phyloP scores from a whole-genome alignment of 2,797 vertebrate species.

The Sandelia bainsii region DNA sequence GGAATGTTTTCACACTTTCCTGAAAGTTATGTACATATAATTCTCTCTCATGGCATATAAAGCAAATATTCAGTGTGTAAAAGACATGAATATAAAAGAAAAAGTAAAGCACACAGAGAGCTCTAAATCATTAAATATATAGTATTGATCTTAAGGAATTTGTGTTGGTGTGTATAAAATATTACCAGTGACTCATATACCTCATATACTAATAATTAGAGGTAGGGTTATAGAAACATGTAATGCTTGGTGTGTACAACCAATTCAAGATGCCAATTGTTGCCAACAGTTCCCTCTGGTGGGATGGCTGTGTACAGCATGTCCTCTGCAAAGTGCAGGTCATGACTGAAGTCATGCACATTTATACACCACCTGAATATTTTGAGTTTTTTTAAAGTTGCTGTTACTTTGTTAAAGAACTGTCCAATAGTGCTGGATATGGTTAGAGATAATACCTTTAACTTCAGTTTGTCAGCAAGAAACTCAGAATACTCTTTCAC shows the following conservation, averaged over 20 bases:
- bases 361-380: not conserved
- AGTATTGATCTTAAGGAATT: conserved; percentile 46
- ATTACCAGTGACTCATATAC: conserved; percentile 64
- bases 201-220: conserved; percentile 56
- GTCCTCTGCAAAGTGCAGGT: conserved; percentile 38
- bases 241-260: conserved; percentile 58
- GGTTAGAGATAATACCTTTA: not conserved
- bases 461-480: not conserved
- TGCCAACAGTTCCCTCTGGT: conserved; percentile 56
- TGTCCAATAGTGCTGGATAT: not conserved
- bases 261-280: conserved; percentile 50
- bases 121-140: conserved; percentile 57
- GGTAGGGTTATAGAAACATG: conserved; percentile 69
- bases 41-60: conserved; percentile 79
- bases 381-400: not conserved
- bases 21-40: conserved; percentile 85
- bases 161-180: conserved; percentile 42
- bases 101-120: conserved; percentile 64
- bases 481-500: conserved; percentile 5
- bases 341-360: conserved; percentile 20
- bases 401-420: not conserved
- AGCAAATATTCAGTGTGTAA: conserved; percentile 66
- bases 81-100: conserved; percentile 35
- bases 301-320: conserved; percentile 39
- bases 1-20: conserved; percentile 78